These are phyloP conservation scores for Amblyraja radiata DNA, from an alignment of 2,797 vertebrate genomes.

Conservation along the genomic window DNA sequence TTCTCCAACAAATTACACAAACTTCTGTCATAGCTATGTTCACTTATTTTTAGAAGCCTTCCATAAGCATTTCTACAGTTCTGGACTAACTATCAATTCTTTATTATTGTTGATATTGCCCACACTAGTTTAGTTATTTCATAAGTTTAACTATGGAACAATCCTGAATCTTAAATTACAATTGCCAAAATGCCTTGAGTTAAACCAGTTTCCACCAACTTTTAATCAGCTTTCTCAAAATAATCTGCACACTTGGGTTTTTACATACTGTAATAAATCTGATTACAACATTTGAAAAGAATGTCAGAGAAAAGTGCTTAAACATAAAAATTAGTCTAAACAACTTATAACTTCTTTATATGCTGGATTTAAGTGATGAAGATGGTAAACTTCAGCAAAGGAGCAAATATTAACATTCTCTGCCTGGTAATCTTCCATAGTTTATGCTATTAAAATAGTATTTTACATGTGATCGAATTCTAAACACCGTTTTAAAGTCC, in stretches of 20 bases:
- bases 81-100: conserved; percentile 23
- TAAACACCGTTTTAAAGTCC: conserved; percentile 45
- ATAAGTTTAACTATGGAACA: neutral
- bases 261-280: conserved; percentile 34
- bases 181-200: conserved; percentile 37
- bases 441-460: conserved; percentile 43
- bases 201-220: conserved; percentile 34
- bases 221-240: conserved; percentile 36
- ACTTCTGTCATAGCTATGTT: neutral
- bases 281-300: conserved; percentile 35
- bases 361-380: conserved; percentile 44
- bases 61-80: neutral
- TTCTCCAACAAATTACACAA: neutral
- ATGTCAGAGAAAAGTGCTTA: conserved; percentile 37
- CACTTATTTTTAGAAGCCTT: conserved; percentile 22
- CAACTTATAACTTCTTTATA: conserved; percentile 36
- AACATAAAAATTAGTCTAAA: conserved; percentile 33
- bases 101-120: conserved; percentile 35
- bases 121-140: neutral
- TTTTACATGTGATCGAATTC: conserved; percentile 45
- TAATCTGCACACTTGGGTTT: conserved; percentile 35
- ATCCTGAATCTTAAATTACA: neutral
- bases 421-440: conserved; percentile 42
- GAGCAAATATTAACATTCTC: conserved; percentile 55
- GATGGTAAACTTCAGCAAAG: conserved; percentile 54